Base-by-base conservation (phyloP, 1,140 invertebrate species). In the Condylostylus longicornis region DNA sequence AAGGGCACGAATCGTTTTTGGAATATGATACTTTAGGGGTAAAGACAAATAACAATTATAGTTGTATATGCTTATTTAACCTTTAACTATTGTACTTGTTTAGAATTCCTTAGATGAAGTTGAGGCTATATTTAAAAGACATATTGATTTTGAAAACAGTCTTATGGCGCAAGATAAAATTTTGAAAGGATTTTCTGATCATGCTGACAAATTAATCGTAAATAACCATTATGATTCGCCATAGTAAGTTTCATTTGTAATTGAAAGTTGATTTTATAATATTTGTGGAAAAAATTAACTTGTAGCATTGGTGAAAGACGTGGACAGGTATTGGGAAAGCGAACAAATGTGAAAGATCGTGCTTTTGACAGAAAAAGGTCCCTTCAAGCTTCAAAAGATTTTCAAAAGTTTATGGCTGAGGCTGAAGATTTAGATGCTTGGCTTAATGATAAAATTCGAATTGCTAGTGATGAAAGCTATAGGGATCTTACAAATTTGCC, bases 121-220 rank as follows among this genome's bases (percentile, higher is more conserved):
- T 6, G 88, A 96, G 55, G 84, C 86, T 4, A 67, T 97, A 23
- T 61, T 94, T 12, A 97, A 97, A 62, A 72, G 88, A 31, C 94
- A 98, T 51, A 76, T 86, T 51, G 91, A 96, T 58, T 89, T 98
- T 62, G 83, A 93, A 51, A 90, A 87, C 49, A 91, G 87, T 15
- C 68, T 98, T 4, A 71, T 75, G 38, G 91, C 88, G 12, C 91
- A 97, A 62, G 91, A 97, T 55, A 91, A 97, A 46, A 71, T 90
- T 34, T 55, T 97, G 1, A 80, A 82, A 44, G 74, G 72, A 5
- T 90, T 98, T 51, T 79, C 73, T 49, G 83, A 88, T 44, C 78
- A 79, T 33, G 89, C 91, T 0, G 78, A 91, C 47, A 77, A 79
- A 50, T 64, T 97, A 5, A 82, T 93, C 41, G 70, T 68, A 5